Conservation (phyloP, 2,888 invertebrate species). For the Chymomyza caudatula region DNA sequence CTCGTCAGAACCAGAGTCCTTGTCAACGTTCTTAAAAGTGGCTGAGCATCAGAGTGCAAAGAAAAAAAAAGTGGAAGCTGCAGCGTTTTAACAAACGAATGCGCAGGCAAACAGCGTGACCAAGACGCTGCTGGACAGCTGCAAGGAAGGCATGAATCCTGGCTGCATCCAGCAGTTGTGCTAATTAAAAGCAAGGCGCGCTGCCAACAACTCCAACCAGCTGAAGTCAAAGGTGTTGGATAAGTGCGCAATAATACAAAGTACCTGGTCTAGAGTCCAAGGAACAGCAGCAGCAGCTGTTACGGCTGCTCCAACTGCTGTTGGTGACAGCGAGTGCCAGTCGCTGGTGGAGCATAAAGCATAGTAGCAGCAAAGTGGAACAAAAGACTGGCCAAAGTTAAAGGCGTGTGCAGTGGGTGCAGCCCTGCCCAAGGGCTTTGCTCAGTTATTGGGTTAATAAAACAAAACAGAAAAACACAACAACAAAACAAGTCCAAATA, state of each 20-base stretch:
- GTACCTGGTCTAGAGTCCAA: neutral
- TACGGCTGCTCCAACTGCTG: constrained; percentile 39
- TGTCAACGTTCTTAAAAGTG: neutral
- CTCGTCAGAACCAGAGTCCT: neutral
- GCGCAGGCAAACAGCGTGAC: constrained; percentile 60
- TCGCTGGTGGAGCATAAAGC: too few relatives aligned
- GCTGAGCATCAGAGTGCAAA: neutral
- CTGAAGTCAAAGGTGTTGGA: constrained; percentile 67
- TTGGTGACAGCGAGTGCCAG: constrained; percentile 32
- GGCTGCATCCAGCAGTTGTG: constrained; percentile 12
- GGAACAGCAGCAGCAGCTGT: constrained; percentile 7
- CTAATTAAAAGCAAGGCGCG: constrained; percentile 63
- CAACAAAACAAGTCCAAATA: neutral
- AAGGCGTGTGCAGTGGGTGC: constrained; percentile 8
- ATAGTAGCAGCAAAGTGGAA: neutral
- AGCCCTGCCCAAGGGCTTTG: constrained; percentile 27
- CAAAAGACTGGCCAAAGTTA: neutral
- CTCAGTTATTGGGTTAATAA: constrained; percentile 70
- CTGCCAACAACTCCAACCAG: neutral
- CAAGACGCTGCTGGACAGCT: constrained; percentile 23
- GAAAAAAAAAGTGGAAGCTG: constrained; percentile 49
- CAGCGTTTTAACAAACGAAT: constrained; percentile 65
- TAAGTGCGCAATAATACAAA: constrained; percentile 37
- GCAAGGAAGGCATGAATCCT: neutral
- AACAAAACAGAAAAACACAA: constrained; percentile 49